phyloP scores from a whole-genome alignment of 1,140 invertebrate species.

The Calephelis virginiensis region DNA sequence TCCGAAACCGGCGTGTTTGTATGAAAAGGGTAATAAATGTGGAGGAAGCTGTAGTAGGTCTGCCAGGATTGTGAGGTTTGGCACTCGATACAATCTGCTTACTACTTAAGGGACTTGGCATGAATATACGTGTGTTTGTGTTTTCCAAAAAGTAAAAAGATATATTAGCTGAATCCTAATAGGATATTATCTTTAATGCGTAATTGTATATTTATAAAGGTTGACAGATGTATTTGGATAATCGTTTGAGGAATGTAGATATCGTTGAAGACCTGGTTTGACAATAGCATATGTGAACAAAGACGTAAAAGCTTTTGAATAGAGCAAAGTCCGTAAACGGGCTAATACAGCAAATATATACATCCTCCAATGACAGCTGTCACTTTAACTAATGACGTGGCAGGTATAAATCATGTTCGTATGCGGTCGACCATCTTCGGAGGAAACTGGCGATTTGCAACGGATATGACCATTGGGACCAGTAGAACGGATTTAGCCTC shows the following conservation, averaged over 20 bases:
- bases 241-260: not conserved
- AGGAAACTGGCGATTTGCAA: constrained; percentile 73
- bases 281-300: constrained; percentile 3
- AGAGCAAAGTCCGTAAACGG: constrained; percentile 36
- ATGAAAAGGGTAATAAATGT: too few species aligned
- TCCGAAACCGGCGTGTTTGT: too few species aligned
- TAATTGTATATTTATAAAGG: too few species aligned
- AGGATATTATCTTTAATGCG: too few species aligned
- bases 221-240: too few species aligned
- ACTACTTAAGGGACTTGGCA: too few species aligned
- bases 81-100: too few species aligned
- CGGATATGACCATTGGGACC: constrained; percentile 69
- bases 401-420: constrained; percentile 75
- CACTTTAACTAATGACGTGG: constrained; percentile 64
- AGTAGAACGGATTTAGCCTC: constrained; percentile 40
- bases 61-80: too few species aligned
- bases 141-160: too few species aligned
- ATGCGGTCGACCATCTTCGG: constrained; percentile 56
- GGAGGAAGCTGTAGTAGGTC: too few species aligned
- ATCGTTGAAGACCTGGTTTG: not conserved
- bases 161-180: too few species aligned
- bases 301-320: constrained; percentile 20
- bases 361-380: constrained; percentile 62
- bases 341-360: constrained; percentile 57
- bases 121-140: too few species aligned